Evolutionary conservation across 2,888 invertebrate species (phyloP), one percentile per base, ranked within the genome.

Genomic region (Candidula unifasciata): DNA sequence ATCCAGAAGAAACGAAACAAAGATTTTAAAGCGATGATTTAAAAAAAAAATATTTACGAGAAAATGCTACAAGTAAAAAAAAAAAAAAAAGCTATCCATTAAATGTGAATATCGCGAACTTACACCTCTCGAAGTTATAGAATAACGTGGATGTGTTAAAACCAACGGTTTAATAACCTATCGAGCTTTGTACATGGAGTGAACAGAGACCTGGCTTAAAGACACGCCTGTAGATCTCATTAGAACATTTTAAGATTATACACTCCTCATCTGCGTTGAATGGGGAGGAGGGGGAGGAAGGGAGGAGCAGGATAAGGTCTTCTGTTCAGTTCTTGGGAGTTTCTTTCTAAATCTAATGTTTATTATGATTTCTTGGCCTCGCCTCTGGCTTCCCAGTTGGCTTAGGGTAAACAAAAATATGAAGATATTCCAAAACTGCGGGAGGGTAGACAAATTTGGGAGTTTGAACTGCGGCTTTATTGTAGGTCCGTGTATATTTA

Each of bases 331-430:
- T 13, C 44, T 44, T 6, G 44, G 44, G 44, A 13, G 6, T 6
- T 44, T 44, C 44, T 13, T n/a, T 44, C 44, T 44, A n/a, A n/a
- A n/a, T n/a, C n/a, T 27, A 52, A 44, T 76, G 77, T 77, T 77
- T 77, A 77, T 77, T 60, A 30, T 44, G 52, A 30, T 27, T 57
- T 57, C 3, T 27, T 66, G 24, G 24, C 66, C n/a, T 27, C 35
- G 33, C 60, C 52, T 33, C 8, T 2, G 30, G 27, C 66, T 27
- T 24, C 33, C 33, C 52, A 30, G 5, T 3, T 60, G 57, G 33
- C 60, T 27, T 57, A 13, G 60, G 60, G 60, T 77, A 77, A 77
- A 60, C 77, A n/a, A 79, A 79, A 79, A 79, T 37, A 79, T 37
- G 44, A 44, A 10, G 30, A n/a, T n/a, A 35, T 24, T 30, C 18